These are phyloP conservation scores for Ancistrus triradiatus DNA, from an alignment of 2,113 vertebrate genomes.

Conservation along the genomic window DNA sequence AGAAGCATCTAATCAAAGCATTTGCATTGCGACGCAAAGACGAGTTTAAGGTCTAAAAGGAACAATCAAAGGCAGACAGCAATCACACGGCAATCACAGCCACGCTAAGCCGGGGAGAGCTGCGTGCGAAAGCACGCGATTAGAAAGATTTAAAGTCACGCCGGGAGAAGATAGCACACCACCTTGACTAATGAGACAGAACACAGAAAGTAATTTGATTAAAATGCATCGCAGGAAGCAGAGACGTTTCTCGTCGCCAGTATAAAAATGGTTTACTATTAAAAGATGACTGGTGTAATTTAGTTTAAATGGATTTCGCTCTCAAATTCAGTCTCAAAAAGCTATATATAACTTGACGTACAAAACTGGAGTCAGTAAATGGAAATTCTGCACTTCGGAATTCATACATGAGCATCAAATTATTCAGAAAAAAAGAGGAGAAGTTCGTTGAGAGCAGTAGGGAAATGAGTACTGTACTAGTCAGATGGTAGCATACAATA, in stretches of 20 bases:
- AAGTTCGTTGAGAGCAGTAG: no score
- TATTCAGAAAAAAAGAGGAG: no score
- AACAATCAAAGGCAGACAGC: slow-evolving; percentile 72
- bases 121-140: slow-evolving; percentile 74
- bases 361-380: no score
- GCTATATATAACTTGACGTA: no score
- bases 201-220: slow-evolving; percentile 66
- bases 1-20: slow-evolving; percentile 61
- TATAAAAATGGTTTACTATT: slow-evolving; percentile 63
- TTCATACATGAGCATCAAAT: no score
- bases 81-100: slow-evolving; percentile 71
- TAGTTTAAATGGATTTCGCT: no score
- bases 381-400: no score
- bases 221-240: slow-evolving; percentile 59
- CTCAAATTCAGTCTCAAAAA: no score
- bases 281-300: slow-evolving; percentile 50
- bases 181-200: slow-evolving; percentile 69
- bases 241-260: slow-evolving; percentile 63
- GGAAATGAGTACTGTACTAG: no score
- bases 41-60: slow-evolving; percentile 70
- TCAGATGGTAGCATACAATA: no score
- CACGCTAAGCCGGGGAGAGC: slow-evolving; percentile 65
- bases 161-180: slow-evolving; percentile 75
- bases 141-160: slow-evolving; percentile 72
- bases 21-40: slow-evolving; percentile 78